Percentiles rank a stretch among this genome's conserved stretches.
These are phyloP conservation scores for Nerophis lumbriciformis DNA, from an alignment of 2,113 vertebrate genomes.

Conservation along the genomic window DNA sequence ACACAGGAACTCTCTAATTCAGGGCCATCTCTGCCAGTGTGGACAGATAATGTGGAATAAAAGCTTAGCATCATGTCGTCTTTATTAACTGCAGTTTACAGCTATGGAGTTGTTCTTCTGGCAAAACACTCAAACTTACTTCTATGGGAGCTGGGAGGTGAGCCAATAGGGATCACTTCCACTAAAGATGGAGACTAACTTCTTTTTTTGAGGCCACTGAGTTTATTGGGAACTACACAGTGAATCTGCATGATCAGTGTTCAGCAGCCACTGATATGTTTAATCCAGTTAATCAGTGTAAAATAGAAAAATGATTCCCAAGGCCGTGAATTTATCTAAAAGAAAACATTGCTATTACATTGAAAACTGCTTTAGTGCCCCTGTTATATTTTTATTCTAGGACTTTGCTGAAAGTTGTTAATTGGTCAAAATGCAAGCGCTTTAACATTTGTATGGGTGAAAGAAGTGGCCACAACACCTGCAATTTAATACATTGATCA, in stretches of 20 bases:
- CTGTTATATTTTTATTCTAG: too few species aligned
- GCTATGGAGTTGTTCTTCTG: background rate
- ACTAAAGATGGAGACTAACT: constrained; percentile 18
- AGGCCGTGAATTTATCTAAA: constrained; percentile 39
- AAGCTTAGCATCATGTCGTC: constrained; percentile 4
- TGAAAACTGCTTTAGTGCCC: constrained; percentile 26
- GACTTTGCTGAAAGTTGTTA: too few species aligned
- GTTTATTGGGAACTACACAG: constrained; percentile 41
- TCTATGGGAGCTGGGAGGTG: background rate
- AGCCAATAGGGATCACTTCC: constrained; percentile 6
- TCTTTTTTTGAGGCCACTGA: constrained; percentile 14
- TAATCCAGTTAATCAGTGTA: constrained; percentile 31
- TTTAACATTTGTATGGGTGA: too few species aligned
- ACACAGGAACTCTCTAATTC: constrained; percentile 20
- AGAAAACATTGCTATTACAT: constrained; percentile 35
- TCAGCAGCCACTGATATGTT: constrained; percentile 51
- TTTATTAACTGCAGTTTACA: background rate
- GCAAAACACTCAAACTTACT: background rate
- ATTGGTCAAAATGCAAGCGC: too few species aligned
- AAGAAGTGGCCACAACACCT: too few species aligned
- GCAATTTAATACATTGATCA: background rate
- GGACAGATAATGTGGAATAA: constrained; percentile 30
- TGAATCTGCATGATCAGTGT: constrained; percentile 17
- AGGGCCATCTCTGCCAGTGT: constrained; percentile 20
- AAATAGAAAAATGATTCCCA: constrained; percentile 42